A percentile compares a stretch with the other conserved stretches of the same genome.
These are phyloP conservation scores for Phylloscopus trochilus DNA, from an alignment of 2,113 vertebrate genomes.

Conservation along the genomic window DNA sequence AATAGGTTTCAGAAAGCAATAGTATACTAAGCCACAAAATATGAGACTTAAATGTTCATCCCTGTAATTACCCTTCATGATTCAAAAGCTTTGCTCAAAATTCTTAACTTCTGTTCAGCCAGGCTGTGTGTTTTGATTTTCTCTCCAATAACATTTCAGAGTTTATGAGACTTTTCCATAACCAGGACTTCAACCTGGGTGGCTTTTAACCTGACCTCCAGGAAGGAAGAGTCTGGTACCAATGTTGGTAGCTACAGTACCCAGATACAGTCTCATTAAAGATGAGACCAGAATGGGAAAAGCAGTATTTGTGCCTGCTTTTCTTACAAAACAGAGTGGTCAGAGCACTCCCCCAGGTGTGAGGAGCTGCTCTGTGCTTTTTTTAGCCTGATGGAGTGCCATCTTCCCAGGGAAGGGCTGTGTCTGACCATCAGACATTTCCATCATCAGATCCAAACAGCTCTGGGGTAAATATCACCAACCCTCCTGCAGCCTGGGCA, in stretches of 20 bases:
- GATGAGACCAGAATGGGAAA: neutral
- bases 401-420: neutral
- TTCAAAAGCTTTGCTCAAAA: neutral
- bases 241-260: neutral
- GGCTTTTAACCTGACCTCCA: neutral
- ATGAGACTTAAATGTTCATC: neutral
- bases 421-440: neutral
- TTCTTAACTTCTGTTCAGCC: neutral
- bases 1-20: neutral
- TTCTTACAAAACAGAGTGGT: neutral
- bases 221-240: neutral
- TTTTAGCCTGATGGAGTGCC: neutral
- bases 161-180: neutral
- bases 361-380: neutral
- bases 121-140: neutral
- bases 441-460: neutral
- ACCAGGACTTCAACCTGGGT: neutral
- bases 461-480: accelerated
- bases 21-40: neutral
- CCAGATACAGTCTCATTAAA: neutral
- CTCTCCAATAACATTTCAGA: neutral
- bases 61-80: neutral
- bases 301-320: neutral
- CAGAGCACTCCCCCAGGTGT: neutral
- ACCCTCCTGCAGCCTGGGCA: neutral